Conservation (phyloP, 2,113 vertebrate genomes). For the Rattus rattus region DNA sequence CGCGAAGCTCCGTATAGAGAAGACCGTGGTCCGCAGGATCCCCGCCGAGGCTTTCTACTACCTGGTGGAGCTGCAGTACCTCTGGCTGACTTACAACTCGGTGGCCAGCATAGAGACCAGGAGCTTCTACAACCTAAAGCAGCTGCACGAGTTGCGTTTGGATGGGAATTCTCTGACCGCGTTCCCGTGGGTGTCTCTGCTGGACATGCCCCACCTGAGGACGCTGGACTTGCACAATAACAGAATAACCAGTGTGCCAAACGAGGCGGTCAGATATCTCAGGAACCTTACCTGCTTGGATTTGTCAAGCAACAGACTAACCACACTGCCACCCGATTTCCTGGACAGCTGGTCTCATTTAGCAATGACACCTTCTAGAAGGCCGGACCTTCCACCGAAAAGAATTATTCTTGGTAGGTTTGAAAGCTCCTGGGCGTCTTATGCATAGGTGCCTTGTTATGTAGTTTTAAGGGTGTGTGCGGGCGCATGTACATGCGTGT, state of each 20-base stretch:
- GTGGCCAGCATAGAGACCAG: constrained; percentile 90
- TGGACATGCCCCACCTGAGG: constrained; percentile 92
- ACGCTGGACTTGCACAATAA: constrained; percentile 97
- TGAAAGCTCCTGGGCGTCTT: neutral
- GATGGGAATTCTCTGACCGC: constrained; percentile 93
- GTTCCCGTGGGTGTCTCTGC: constrained; percentile 96
- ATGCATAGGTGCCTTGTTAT: neutral
- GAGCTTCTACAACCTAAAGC: constrained; percentile 97
- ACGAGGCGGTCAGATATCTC: constrained; percentile 89
- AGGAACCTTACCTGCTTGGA: constrained; percentile 95
- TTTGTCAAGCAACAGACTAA: constrained; percentile 96
- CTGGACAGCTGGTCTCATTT: constrained; percentile 96
- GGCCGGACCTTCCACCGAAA: constrained; percentile 79
- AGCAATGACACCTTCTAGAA: constrained; percentile 78
- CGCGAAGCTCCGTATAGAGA: constrained; percentile 95
- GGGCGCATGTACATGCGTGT: neutral
- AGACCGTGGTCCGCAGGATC: constrained; percentile 91
- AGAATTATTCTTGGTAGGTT: constrained; percentile 93
- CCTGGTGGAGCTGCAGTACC: constrained; percentile 93
- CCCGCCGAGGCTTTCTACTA: constrained; percentile 97
- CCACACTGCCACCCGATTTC: constrained; percentile 92
- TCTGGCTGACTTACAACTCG: constrained; percentile 97
- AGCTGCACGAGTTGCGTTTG: constrained; percentile 94
- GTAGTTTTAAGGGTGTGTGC: neutral
- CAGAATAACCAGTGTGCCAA: constrained; percentile 88